Evolutionary conservation across 2,113 vertebrate genomes (phyloP), one percentile per base, ranked within the genome.

Genomic region (Psittacara wagleri): DNA sequence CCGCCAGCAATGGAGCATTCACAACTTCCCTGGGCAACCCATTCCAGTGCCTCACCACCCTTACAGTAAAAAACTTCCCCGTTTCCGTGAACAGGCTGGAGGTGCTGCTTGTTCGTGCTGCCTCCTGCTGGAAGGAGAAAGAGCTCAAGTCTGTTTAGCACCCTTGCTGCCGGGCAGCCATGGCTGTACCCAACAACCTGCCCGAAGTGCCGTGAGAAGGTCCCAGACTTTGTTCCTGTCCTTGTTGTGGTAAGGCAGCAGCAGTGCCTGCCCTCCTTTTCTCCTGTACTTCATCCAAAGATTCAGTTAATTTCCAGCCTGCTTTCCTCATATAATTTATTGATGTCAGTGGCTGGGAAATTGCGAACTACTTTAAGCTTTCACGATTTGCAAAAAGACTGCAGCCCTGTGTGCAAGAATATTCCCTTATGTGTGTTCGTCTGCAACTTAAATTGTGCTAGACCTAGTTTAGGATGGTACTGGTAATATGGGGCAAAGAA

Each of bases 261-360:
- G 82, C 77, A 70, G 31, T 48, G 14, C 19, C 49, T 95, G 92
- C 51, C 87, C 87, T 87, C 79, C 67, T 96, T 95, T 85, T 44
- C 78, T 82, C 66, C 51, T 5, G 3, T 41, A 46, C 70, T 91
- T 83, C 25, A 62, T 44, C 41, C 44, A 59, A 85, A 78, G 31
- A 88, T 80, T 66, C 54, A 70, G 51, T 69, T 97, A 8, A 20
- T 59, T 89, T 95, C 61, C 33, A 89, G 4, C 44, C 77, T 3
- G 8, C 66, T 89, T 95, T 89, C 82, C 85, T 90, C 43, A 51
- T 59, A 86, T 96, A 90, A 96, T 96, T 95, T 95, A 93, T 96
- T 97, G 61, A 96, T 95, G 93, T 83, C 85, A 88, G 49, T 77
- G 41, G 31, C 4, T 86, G 79, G 46, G 35, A 97, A 94, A 94